Evolutionary conservation across 92 coral and sea anemone genomes (phyloP), one percentile per base, ranked within the genome.

Genomic region (Epizoanthus fatuus): DNA sequence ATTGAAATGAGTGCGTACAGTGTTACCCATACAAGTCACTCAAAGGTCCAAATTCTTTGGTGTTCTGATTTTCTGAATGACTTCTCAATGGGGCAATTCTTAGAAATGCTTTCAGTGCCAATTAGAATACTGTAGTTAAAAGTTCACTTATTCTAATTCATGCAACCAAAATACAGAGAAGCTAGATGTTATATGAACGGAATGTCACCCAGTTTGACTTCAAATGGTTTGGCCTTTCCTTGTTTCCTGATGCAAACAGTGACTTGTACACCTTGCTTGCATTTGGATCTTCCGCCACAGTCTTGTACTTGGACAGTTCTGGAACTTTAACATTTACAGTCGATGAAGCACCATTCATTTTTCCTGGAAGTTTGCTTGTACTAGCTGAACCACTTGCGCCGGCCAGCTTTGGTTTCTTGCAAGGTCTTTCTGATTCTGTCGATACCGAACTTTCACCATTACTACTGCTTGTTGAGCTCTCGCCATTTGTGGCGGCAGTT

Each of bases 201-300:
- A 93, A 92, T 29, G 99, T 86, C 25, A 97, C 98, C 99, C 99
- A 97, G 74, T 97, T 93, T 25, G 99, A 93, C 72, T 95, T 92
- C 17, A 93, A 85, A 74, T 87, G 98, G 38, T 93, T 93, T 12
- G 99, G 99, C 56, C 98, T 86, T n/a, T 91, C 92, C 55, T 97
- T 93, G 51, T 86, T 82, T 47, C 98, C 92, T 16, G 99, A 97
- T 16, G 98, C 73, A 72, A 97, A 97, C 51, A 97, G 86, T 37
- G 99, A 97, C 83, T 97, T 97, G 92, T 72, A 97, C 49, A 95
- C 98, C 81, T 93, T 97, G 87, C 99, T 97, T 17, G 98, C 99
- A 63, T 81, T 91, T 37, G 99, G 99, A 80, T 97, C 98, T 77
- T 93, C 98, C 3, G 99, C 99, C 60, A 97, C 99, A 93, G 97